phyloP scores from a whole-genome alignment of 2,797 vertebrate species.

The Eremophila alpestris region DNA sequence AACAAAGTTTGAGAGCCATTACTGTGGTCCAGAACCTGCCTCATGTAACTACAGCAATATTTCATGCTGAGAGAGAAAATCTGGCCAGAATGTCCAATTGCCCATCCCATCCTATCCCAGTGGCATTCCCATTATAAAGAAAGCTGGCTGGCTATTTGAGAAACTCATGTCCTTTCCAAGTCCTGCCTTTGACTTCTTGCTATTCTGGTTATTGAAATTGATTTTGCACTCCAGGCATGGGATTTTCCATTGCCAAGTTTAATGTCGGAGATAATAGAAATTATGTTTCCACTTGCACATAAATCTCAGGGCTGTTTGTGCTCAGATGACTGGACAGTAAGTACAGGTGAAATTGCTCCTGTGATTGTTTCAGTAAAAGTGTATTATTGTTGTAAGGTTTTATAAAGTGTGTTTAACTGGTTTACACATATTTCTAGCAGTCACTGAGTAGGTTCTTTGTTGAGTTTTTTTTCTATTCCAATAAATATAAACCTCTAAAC shows the following conservation, averaged over 20 bases:
- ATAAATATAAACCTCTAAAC: conserved; percentile 18
- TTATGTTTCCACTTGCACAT: conserved; percentile 56
- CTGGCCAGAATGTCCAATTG: not conserved
- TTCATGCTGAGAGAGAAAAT: conserved; percentile 31
- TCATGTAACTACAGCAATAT: conserved; percentile 4
- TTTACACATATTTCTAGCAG: conserved; percentile 24
- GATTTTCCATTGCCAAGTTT: conserved; percentile 70
- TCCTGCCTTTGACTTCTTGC: conserved; percentile 63
- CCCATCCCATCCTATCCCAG: conserved; percentile 8
- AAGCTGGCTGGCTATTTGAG: conserved; percentile 19
- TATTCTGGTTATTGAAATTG: conserved; percentile 72
- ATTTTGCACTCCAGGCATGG: conserved; percentile 65
- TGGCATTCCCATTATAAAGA: conserved; percentile 17
- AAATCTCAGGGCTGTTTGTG: conserved; percentile 66
- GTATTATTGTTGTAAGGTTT: conserved; percentile 48
- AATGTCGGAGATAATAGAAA: conserved; percentile 69
- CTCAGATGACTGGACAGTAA: conserved; percentile 65
- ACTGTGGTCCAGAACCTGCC: not conserved
- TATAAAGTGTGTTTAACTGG: conserved; percentile 47
- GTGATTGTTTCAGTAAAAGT: conserved; percentile 55
- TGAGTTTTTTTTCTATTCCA: not conserved
- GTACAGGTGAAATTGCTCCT: conserved; percentile 65
- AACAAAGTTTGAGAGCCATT: not conserved
- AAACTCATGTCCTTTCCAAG: conserved; percentile 55
- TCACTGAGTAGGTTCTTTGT: not conserved